Percentiles rank a stretch among this genome's conserved stretches.
These are phyloP conservation scores for Sakesphorus luctuosus DNA, from an alignment of 2,113 vertebrate genomes.

Conservation along the genomic window DNA sequence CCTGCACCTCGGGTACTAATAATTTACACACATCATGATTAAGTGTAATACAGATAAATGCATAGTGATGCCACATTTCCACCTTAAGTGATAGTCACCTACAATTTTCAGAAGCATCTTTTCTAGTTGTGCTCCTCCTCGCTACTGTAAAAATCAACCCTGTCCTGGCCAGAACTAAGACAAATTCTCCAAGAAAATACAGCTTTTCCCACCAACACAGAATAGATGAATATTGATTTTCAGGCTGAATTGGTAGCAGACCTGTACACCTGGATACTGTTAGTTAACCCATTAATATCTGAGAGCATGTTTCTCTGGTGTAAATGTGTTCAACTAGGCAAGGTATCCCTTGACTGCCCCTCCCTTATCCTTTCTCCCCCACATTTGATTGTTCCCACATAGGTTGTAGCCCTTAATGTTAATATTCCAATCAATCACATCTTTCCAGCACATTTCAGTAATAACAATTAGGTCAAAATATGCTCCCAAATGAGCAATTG, in stretches of 20 bases:
- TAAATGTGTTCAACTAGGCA: not conserved
- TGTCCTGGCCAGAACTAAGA: not conserved
- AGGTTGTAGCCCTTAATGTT: slow-evolving; percentile 17
- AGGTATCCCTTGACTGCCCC: not conserved
- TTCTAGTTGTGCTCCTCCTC: not conserved
- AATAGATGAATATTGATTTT: not conserved
- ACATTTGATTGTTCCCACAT: not conserved
- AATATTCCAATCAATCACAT: slow-evolving; percentile 21
- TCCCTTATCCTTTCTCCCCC: not conserved
- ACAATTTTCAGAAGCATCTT: not conserved
- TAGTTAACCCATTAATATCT: not conserved
- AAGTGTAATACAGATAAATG: not conserved
- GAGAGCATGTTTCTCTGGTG: not conserved
- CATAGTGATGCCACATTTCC: not conserved
- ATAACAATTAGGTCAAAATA: slow-evolving; percentile 46
- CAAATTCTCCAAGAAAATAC: not conserved
- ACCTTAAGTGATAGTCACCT: not conserved
- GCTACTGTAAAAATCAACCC: not conserved
- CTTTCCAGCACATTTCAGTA: slow-evolving; percentile 11
- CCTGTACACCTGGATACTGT: not conserved
- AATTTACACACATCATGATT: not conserved
- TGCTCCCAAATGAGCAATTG: slow-evolving; percentile 19
- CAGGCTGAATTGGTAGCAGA: not conserved
- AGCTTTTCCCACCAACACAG: not conserved
- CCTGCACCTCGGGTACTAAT: not conserved